Base-by-base conservation (phyloP, 2,113 vertebrate species). In the Spizaetus ornatus region DNA sequence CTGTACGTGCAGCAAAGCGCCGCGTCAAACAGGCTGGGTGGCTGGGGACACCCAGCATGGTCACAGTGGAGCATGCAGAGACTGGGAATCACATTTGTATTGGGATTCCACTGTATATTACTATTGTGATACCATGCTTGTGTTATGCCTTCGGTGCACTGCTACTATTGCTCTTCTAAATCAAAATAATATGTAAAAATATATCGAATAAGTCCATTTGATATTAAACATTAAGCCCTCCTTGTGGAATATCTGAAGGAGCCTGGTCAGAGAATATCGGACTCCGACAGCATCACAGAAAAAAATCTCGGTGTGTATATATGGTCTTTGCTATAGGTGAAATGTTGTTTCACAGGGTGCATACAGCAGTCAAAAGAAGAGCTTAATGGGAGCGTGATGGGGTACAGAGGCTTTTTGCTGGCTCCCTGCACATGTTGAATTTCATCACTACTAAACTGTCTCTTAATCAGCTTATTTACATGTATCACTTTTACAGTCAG, bases 21-120 rank as follows among this genome's bases (percentile, higher is more conserved):
- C 58, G 43, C 38, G 16, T 38, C 26, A 21, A 42, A 58, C 29
- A 42, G 63, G 42, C 42, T 50, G 73, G 26, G 32, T 2, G 0
- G 23, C 22, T 9, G 23, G 29, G 27, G 38, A 26, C 29, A 34
- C 18, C 36, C 19, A 6, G 59, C 43, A 26, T 6, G 8, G 50
- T 58, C 59, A 59, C 32, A 65, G 27, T 4, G 19, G 73, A 79
- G 18, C 26, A 50, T 7, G 5, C 50, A 72, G 58, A n/a, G n/a
- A 48, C 31, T 0, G 0, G 31, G 32, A 66, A 52, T 29, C 43
- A 16, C 1, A 0, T 32, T 25, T 43, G 36, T 15, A 4, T 29
- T 34, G 43, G 52, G 43, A 52, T 47, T 45, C 34, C 32, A 52
- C 18, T 20, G 22, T 25, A 2, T 23, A 4, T 50, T 43, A 43